Base-by-base conservation (phyloP, 2,797 vertebrate genomes). In the Chromis chromis region DNA sequence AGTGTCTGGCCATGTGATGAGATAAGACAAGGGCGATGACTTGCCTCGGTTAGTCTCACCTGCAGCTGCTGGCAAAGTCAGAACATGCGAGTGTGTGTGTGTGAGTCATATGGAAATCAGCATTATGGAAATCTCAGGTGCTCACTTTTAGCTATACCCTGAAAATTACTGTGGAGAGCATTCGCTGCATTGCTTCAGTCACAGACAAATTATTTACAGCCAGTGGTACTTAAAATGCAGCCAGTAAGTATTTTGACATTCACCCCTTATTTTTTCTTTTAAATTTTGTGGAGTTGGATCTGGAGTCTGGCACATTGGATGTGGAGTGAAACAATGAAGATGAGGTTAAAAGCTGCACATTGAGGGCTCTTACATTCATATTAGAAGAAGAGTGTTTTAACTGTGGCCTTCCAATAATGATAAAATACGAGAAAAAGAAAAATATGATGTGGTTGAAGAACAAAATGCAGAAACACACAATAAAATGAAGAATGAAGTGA, bases 1-100 rank as follows among this genome's bases (percentile, higher is more conserved):
- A 52, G 57, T 39, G 75, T 88, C 84, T 74, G 66, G 71, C 57
- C 74, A 66, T 74, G 60, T 74, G 81, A 89, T 86, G 78, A 59
- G 71, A 88, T 24, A 58, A 84, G 82, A 88, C 83, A 75, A 77
- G 81, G 86, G 48, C 60, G 57, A 86, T 75, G 76, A 82, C 59
- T 80, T 33, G 62, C 52, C 63, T 72, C 65, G 63, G 63, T 77
- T 78, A 61, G 42, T 44, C 71, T 78, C 79, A 90, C 86, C 83
- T 88, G 87, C 68, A 84, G 60, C 60, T 1, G 16, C 50, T 72
- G 68, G 59, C 31, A 76, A 74, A 65, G 50, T 61, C 65, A 59
- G 48, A 5, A 19, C 53, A 39, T 12, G 64, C 9, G 54, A 65
- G 40, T 59, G 50, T 22, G 40, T 42, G 9, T 36, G 27, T 52